These are phyloP conservation scores for Charina bottae DNA, from an alignment of 2,113 vertebrate species.

Conservation along the genomic window DNA sequence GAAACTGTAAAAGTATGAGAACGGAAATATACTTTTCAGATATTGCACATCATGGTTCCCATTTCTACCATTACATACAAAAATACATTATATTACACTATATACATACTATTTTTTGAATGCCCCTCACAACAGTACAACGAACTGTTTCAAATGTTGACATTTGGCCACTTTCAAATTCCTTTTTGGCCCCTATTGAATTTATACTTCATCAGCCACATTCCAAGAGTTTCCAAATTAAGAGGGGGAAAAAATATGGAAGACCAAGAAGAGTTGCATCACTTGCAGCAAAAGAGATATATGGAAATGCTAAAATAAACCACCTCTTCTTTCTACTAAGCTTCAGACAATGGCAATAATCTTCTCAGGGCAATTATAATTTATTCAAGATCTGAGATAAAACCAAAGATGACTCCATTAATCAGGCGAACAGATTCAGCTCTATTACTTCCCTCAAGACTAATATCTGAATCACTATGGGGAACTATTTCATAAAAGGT, in stretches of 20 bases:
- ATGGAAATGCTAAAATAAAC: background rate
- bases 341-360: background rate
- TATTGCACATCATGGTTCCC: background rate
- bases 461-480: background rate
- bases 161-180: background rate
- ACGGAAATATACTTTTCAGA: background rate
- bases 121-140: background rate
- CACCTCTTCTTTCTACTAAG: background rate
- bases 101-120: background rate
- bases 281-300: background rate
- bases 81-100: background rate
- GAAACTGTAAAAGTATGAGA: background rate
- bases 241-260: background rate
- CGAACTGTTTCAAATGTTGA: background rate
- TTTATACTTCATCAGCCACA: background rate
- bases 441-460: background rate
- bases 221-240: background rate
- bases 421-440: background rate
- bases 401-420: background rate
- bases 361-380: background rate
- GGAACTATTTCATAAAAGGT: background rate
- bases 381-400: background rate
- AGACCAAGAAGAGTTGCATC: background rate
- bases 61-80: background rate
- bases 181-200: background rate